Evolutionary conservation across 2,888 invertebrate species (phyloP).

Genomic region (Ophion slaviceki): DNA sequence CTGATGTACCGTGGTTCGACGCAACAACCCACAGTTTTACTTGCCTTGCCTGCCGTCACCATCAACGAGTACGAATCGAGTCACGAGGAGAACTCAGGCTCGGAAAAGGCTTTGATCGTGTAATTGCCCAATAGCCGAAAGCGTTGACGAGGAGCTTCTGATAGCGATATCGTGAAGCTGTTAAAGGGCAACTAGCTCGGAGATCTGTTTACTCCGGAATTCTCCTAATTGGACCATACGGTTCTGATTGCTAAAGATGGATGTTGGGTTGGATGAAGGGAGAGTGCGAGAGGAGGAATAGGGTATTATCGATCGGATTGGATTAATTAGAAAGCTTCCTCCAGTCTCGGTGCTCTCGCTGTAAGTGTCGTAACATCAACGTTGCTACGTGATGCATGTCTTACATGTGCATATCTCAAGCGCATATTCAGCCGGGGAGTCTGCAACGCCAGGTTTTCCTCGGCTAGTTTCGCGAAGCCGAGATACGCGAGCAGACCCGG

Average conservation of each 20-base stretch:
- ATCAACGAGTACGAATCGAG: background rate
- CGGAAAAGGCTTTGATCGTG: background rate
- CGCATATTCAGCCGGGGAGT: background rate
- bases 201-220: constrained; percentile 56
- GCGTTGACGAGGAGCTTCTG: constrained; percentile 23
- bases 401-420: background rate
- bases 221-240: constrained; percentile 53
- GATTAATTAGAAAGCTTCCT: constrained; percentile 63
- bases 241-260: constrained; percentile 19
- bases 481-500: background rate
- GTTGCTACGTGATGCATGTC: constrained; percentile 32
- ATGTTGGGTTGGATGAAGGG: constrained; percentile 14
- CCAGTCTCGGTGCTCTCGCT: constrained; percentile 22
- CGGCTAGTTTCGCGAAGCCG: constrained; percentile 10
- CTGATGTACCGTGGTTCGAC: background rate
- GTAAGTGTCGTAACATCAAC: constrained; percentile 50
- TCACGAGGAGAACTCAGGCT: background rate
- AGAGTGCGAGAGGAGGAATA: constrained; percentile 14
- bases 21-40: background rate
- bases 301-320: constrained; percentile 59
- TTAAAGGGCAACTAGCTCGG: constrained; percentile 42
- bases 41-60: background rate
- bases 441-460: background rate
- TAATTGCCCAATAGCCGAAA: constrained; percentile 17
- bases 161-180: constrained; percentile 22